These are phyloP conservation scores for Xylocampa areola DNA, from an alignment of 2,888 invertebrate species.

Conservation along the genomic window DNA sequence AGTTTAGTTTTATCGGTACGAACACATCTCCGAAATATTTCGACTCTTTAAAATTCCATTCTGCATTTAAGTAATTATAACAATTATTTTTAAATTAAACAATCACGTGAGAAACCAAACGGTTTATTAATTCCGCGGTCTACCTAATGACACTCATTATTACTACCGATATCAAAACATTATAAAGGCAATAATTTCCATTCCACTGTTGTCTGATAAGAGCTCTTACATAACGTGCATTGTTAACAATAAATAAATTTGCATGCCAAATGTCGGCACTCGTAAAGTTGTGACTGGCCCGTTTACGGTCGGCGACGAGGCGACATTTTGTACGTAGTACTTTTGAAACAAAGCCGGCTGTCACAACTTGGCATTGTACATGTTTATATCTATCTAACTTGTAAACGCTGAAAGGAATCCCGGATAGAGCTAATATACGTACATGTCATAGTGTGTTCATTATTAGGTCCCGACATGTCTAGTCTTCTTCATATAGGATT, in stretches of 20 bases:
- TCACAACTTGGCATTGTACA: constrained; percentile 2
- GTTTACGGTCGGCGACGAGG: constrained; percentile 26
- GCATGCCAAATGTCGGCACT: constrained; percentile 53
- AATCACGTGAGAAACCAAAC: too few species aligned
- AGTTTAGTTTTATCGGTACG: too few species aligned
- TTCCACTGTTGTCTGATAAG: constrained; percentile 37
- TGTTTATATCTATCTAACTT: not conserved
- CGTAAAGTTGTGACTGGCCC: constrained; percentile 35
- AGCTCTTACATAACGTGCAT: constrained; percentile 38
- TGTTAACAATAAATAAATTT: constrained; percentile 57
- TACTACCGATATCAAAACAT: constrained; percentile 8
- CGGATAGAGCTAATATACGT: not conserved
- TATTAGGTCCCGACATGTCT: too few species aligned
- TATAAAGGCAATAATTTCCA: constrained; percentile 15
- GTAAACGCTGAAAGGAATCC: not conserved
- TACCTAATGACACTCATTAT: not conserved
- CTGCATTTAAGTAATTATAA: too few species aligned
- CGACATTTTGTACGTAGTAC: constrained; percentile 22
- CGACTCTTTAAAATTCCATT: too few species aligned
- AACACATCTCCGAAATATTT: too few species aligned
- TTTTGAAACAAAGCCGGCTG: constrained; percentile 7
- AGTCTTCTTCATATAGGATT: too few species aligned
- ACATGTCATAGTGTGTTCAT: not conserved
- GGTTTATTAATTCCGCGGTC: too few species aligned
- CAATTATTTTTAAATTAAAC: too few species aligned